Evolutionary conservation across 2,797 vertebrate species (phyloP).

Genomic region (Sandelia bainsii): DNA sequence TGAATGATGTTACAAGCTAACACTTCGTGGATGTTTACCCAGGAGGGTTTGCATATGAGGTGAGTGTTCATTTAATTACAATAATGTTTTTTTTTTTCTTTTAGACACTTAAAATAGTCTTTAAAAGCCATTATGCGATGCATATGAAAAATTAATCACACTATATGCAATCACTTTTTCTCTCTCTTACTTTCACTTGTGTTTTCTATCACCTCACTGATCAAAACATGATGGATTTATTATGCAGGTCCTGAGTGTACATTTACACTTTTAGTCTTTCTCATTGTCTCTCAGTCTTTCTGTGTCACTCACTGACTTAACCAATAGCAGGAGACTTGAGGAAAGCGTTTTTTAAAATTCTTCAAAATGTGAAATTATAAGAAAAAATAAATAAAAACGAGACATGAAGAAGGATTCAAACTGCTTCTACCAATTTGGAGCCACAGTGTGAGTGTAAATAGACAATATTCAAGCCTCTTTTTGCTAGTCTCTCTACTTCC

Average conservation of each 20-base stretch:
- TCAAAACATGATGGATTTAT: slow-evolving; percentile 32
- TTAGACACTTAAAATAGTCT: background rate
- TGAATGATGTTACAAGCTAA: slow-evolving; percentile 23
- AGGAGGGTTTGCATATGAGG: slow-evolving; percentile 56
- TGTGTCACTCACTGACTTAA: background rate
- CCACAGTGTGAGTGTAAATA: background rate
- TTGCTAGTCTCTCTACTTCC: background rate
- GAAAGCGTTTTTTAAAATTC: too few species aligned
- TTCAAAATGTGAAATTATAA: background rate
- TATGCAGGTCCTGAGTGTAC: slow-evolving; percentile 8
- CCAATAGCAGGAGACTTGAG: too few species aligned
- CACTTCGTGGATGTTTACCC: slow-evolving; percentile 38
- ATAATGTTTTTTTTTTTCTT: background rate
- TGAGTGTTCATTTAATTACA: slow-evolving; percentile 26
- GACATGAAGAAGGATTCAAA: background rate
- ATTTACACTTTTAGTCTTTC: slow-evolving; percentile 5
- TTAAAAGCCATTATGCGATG: background rate
- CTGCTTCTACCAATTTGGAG: background rate
- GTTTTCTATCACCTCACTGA: slow-evolving; percentile 39
- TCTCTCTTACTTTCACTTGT: slow-evolving; percentile 27
- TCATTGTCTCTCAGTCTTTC: background rate
- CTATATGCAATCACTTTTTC: background rate
- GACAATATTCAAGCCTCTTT: too few species aligned
- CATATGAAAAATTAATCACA: background rate
- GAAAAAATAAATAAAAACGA: background rate